Evolutionary conservation across 2,888 invertebrate species (phyloP), one percentile per base, ranked within the genome.

Genomic region (Masnerella sp.): DNA sequence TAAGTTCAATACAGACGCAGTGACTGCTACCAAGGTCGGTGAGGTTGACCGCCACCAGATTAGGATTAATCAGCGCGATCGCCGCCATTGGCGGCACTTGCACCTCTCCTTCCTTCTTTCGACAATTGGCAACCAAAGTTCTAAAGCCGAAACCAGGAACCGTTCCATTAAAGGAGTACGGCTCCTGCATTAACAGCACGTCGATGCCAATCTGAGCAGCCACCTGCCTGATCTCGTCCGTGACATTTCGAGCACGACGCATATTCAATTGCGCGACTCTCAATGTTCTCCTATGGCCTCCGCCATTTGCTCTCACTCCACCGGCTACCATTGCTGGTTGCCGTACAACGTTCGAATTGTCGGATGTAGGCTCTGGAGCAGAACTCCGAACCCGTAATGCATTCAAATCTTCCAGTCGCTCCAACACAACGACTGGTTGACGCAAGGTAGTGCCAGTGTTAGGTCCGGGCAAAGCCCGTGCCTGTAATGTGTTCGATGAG

Each of bases 201-300:
- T 64, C 69, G 4, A 38, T n/a, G 0, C 28, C 8, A 0, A 8
- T 11, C 11, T 11, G 25, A 1, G 11, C 14, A 0, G 36, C 11
- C 3, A 5, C 1, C 11, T n/a, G 1, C 3, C 25, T 9, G 0
- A 65, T 32, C 11, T 74, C 74, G 7, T 40, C 45, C 7, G 56
- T 34, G 8, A 67, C 70, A 1, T 11, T 15, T 9, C 17, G 30
- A 0, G 69, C 32, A 4, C 69, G 8, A 0, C 54, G 11, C 30
- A 52, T 40, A n/a, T 74, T 74, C 8, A 69, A 9, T 36, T 74
- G 74, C 11, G 34, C 49, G 1, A 49, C 18, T 18, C 34, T 34
- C 34, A 34, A 34, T 2, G 30, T 2, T n/a, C 7, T 4, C n/a
- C 9, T 8, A 30, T 7, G 30, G 30, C 2, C 30, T 30, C 30